phyloP scores from a whole-genome alignment of 2,888 invertebrate species.

The Drosophila maculinotata region DNA sequence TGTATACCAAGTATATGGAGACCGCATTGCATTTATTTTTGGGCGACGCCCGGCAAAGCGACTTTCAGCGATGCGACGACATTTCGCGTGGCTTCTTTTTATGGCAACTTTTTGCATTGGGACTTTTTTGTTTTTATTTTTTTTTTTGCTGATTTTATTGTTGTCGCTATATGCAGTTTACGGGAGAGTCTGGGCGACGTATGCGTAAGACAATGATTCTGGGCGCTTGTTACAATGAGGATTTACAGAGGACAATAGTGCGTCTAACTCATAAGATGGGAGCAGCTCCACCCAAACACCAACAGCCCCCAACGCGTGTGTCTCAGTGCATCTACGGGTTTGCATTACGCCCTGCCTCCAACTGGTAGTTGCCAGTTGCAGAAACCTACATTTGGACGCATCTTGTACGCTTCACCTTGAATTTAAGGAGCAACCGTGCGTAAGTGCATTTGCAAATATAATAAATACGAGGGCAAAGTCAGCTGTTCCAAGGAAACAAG shows the following conservation, averaged over 20 bases:
- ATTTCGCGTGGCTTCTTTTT: constrained; percentile 65
- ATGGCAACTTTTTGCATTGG: constrained; percentile 75
- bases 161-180: constrained; percentile 60
- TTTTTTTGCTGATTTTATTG: constrained; percentile 29
- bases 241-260: constrained; percentile 85
- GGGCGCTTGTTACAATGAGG: constrained; percentile 85
- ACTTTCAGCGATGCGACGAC: constrained; percentile 62
- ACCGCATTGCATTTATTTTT: constrained; percentile 75
- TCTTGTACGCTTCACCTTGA: constrained; percentile 66
- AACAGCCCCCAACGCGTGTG: constrained; percentile 18
- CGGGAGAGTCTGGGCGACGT: constrained; percentile 64
- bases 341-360: neutral
- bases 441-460: constrained; percentile 31
- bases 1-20: constrained; percentile 53
- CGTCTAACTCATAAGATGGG: constrained; percentile 78
- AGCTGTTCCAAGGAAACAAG: constrained; percentile 22
- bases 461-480: constrained; percentile 1
- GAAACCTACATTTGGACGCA: neutral
- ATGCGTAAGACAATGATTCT: constrained; percentile 82
- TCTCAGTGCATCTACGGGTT: constrained; percentile 1
- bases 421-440: constrained; percentile 69
- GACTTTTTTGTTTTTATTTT: constrained; percentile 32
- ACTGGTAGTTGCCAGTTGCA: neutral
- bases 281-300: constrained; percentile 48
- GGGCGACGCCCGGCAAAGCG: constrained; percentile 62